Evolutionary conservation across 2,888 invertebrate genomes (phyloP), one percentile per base, ranked within the genome.

Genomic region (Cynaeus angustus): DNA sequence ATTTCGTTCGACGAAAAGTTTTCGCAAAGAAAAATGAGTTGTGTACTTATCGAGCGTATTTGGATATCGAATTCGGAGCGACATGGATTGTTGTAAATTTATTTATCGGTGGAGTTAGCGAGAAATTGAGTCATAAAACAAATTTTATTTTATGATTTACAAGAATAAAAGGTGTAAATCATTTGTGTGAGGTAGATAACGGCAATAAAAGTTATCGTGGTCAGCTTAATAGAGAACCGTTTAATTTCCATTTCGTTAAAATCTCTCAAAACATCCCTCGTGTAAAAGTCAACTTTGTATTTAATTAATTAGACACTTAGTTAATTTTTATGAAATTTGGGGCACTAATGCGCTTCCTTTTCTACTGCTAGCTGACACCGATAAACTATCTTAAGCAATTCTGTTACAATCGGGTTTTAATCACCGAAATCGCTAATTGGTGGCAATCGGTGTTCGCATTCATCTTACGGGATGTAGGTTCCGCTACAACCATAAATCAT

Each of bases 351-450:
- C 38, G 10, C 53, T 37, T 53, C 33, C 53, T 0, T 21, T 16
- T 21, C 16, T 37, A 16, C 3, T 13, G 13, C 41, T 41, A n/a
- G 26, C 10, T 56, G 56, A 38, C 56, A 9, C 26, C 33, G 38
- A 56, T 41, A 53, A 56, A 56, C 33, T 28, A 28, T 52, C 30
- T 30, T 7, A 8, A 30, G 52, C 30, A 33, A 28, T 33, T 52
- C 52, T 33, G 9, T 13, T 13, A 9, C 37, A 14, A 14, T 12
- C 13, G n/a, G 26, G 41, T 28, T 43, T 59, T 59, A 45, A 46
- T 12, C 59, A 30, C 16, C 46, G 13, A 48, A 59, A 30, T 45
- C 46, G 46, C 59, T 59, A 59, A 59, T 59, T 59, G 59, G 59
- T 46, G 30, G 28, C 43, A 58, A 58, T 59, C 45, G 59, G 46